Conservation (phyloP, 1,140 invertebrate genomes). For the Sesamia nonagrioides region DNA sequence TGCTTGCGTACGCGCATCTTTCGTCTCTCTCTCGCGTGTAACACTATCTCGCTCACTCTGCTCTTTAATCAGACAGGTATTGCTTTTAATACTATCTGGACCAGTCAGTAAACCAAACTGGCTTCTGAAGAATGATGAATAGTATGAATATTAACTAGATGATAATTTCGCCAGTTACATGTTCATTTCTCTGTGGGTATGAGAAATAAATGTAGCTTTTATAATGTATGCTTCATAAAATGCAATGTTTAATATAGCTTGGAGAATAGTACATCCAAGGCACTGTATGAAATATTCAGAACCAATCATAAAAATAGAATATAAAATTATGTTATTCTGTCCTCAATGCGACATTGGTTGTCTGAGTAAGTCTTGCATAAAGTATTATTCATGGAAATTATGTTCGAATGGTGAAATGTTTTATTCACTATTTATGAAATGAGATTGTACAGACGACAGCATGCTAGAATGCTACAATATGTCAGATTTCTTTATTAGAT, state of each 20-base stretch:
- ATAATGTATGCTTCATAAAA: not conserved
- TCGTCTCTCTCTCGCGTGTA: conserved; percentile 55
- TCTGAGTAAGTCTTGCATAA: not conserved
- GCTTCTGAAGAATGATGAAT: conserved; percentile 64
- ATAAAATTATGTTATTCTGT: conserved; percentile 5
- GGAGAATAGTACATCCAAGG: not conserved
- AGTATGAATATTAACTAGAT: conserved; percentile 69
- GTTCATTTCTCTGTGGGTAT: conserved; percentile 1
- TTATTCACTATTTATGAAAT: conserved; percentile 1
- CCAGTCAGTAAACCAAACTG: conserved; percentile 64
- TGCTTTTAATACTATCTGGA: conserved; percentile 73
- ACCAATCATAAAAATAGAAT: not conserved
- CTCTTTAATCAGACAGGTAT: conserved; percentile 68
- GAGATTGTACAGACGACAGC: too few relatives aligned
- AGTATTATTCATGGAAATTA: not conserved
- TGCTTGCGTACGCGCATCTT: conserved; percentile 72
- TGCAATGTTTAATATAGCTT: not conserved
- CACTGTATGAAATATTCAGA: conserved; percentile 4
- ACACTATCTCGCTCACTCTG: conserved; percentile 63
- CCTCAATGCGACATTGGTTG: not conserved
- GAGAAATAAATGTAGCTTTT: not conserved
- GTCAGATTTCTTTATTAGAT: too few relatives aligned
- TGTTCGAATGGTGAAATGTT: not conserved
- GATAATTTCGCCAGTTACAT: conserved; percentile 58
- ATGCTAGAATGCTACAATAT: too few relatives aligned